These are phyloP conservation scores for Columba livia DNA, from an alignment of 2,113 vertebrate species.

Conservation along the genomic window DNA sequence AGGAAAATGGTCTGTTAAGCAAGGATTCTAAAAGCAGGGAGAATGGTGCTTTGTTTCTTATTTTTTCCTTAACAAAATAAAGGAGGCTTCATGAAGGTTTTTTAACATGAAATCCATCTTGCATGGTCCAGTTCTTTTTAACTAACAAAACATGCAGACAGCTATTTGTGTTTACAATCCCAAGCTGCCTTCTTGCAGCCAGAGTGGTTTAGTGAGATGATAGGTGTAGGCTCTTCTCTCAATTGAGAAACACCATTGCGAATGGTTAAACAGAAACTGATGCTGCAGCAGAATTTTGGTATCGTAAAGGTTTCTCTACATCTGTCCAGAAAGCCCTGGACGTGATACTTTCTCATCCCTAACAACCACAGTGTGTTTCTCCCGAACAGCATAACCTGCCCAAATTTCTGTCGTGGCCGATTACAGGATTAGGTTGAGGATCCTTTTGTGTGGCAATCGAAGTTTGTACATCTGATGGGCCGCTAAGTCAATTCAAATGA, in stretches of 20 bases:
- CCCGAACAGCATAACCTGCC: not conserved
- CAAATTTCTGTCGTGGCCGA: rapidly evolving
- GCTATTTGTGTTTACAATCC: not conserved
- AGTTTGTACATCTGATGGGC: not conserved
- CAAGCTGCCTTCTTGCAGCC: not conserved
- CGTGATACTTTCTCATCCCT: not conserved
- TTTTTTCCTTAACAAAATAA: not conserved
- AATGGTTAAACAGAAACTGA: too few relatives aligned
- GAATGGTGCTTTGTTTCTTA: not conserved
- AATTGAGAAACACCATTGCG: not conserved
- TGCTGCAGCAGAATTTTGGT: not conserved
- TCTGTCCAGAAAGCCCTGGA: not conserved
- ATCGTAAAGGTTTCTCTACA: not conserved
- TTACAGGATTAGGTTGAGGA: rapidly evolving
- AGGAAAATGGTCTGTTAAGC: not conserved
- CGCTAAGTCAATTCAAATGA: not conserved
- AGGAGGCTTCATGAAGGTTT: not conserved
- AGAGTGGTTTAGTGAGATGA: not conserved
- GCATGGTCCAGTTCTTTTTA: not conserved
- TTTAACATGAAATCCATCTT: not conserved
- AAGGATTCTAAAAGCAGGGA: not conserved
- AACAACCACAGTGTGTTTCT: rapidly evolving
- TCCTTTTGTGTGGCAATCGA: not conserved
- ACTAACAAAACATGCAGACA: not conserved
- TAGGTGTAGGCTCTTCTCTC: not conserved